Evolutionary conservation across 2,113 vertebrate genomes (phyloP).

Genomic region (Poeciliopsis occidentalis): DNA sequence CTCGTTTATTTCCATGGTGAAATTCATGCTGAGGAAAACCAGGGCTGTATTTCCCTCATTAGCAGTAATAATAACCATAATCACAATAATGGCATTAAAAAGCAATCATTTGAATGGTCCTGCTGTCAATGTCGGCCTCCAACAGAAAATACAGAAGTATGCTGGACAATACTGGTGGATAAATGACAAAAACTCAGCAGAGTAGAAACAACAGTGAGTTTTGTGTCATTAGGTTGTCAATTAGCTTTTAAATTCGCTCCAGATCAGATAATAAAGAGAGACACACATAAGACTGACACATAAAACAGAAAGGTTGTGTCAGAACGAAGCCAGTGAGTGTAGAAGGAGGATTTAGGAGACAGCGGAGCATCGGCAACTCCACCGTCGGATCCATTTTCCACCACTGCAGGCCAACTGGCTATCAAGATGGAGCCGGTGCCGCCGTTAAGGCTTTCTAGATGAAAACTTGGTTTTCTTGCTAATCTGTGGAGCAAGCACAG

Average conservation of each 20-base stretch:
- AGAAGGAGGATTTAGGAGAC: conserved; percentile 43
- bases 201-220: conserved; percentile 32
- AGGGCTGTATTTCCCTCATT: conserved; percentile 79
- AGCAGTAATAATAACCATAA: conserved; percentile 84
- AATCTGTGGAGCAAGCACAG: conserved; percentile 73
- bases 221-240: conserved; percentile 27
- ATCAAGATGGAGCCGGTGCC: conserved; percentile 63
- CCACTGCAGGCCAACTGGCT: conserved; percentile 79
- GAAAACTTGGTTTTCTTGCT: conserved; percentile 59
- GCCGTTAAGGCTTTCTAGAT: conserved; percentile 42
- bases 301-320: conserved; percentile 3
- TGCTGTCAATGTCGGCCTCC: conserved; percentile 70
- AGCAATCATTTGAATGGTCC: conserved; percentile 77
- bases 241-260: conserved; percentile 26
- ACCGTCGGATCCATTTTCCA: conserved; percentile 71
- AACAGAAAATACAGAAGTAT: conserved; percentile 52
- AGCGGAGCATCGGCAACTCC: conserved; percentile 45
- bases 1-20: conserved; percentile 86
- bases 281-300: background rate
- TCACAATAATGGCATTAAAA: conserved; percentile 84
- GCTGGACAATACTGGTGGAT: conserved; percentile 67
- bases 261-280: conserved; percentile 17
- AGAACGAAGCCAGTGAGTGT: conserved; percentile 26
- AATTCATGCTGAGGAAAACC: conserved; percentile 81
- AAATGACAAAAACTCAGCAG: conserved; percentile 28